phyloP scores from a whole-genome alignment of 2,797 vertebrate species.

The Mastacembelus armatus region DNA sequence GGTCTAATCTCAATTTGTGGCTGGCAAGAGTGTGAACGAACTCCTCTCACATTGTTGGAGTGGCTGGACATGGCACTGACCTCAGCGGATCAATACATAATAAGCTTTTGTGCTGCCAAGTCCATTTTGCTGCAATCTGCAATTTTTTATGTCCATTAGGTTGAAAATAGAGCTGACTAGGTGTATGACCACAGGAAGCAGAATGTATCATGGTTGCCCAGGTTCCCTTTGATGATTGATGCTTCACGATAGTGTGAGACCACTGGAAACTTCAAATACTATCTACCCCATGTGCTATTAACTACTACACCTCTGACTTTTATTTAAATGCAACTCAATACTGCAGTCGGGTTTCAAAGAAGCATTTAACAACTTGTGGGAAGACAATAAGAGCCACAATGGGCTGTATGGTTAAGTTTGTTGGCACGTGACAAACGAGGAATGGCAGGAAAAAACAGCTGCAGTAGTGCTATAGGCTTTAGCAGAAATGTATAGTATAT shows the following conservation, averaged over 20 bases:
- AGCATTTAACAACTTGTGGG: conserved; percentile 68
- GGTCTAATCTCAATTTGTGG: conserved; percentile 78
- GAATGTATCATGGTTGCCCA: conserved; percentile 68
- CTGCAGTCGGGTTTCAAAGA: conserved; percentile 68
- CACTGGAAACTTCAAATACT: conserved; percentile 72
- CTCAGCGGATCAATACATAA: conserved; percentile 85
- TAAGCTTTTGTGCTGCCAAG: conserved; percentile 83
- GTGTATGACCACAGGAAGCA: conserved; percentile 75
- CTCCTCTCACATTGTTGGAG: conserved; percentile 71
- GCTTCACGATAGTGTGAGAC: conserved; percentile 60
- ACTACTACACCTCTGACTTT: conserved; percentile 63
- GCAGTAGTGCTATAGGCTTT: conserved; percentile 61
- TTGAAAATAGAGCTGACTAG: conserved; percentile 85
- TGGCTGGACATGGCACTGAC: conserved; percentile 80
- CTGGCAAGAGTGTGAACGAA: conserved; percentile 65
- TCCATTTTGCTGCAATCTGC: conserved; percentile 85
- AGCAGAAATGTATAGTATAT: conserved; percentile 44
- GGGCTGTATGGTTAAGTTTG: conserved; percentile 61
- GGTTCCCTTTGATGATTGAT: conserved; percentile 75
- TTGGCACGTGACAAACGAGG: conserved; percentile 58
- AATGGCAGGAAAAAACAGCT: conserved; percentile 66
- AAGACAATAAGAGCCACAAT: conserved; percentile 71
- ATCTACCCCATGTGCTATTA: conserved; percentile 58
- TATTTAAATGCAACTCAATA: conserved; percentile 79
- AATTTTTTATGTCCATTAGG: conserved; percentile 85